These are phyloP conservation scores for Drosophila anceps DNA, from an alignment of 2,888 invertebrate species.

Conservation along the genomic window DNA sequence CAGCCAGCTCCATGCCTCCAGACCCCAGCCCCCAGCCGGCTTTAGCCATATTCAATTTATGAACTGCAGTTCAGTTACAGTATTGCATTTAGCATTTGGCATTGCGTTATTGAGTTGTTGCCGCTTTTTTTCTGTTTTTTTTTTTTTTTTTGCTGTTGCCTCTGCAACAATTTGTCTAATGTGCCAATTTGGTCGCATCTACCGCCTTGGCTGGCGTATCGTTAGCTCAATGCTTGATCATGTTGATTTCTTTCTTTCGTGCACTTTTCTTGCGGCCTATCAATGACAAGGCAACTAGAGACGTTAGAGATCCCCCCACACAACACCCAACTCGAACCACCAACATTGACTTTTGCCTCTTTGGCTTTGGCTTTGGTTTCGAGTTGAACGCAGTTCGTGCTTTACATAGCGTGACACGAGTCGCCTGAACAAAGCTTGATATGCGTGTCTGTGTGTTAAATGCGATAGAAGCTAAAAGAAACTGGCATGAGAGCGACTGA, in stretches of 20 bases:
- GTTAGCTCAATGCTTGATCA: constrained; percentile 60
- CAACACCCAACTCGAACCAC: not conserved
- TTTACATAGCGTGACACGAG: constrained; percentile 18
- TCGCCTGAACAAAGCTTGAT: not conserved
- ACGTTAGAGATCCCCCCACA: not conserved
- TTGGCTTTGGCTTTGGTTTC: not conserved
- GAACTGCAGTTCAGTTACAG: constrained; percentile 49
- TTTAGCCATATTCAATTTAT: constrained; percentile 57
- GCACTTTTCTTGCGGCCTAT: constrained; percentile 60
- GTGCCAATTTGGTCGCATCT: constrained; percentile 76
- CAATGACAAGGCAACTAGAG: constrained; percentile 74
- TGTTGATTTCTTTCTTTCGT: constrained; percentile 64
- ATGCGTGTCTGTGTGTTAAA: not conserved
- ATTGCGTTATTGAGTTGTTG: constrained; percentile 72
- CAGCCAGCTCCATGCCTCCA: too few relatives aligned
- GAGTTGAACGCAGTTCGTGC: constrained; percentile 4
- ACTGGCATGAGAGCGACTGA: not conserved
- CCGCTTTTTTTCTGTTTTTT: constrained; percentile 12
- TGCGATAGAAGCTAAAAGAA: not conserved
- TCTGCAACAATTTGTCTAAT: constrained; percentile 79
- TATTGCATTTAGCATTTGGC: constrained; percentile 43
- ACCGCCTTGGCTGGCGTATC: constrained; percentile 51
- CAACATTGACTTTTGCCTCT: constrained; percentile 6
- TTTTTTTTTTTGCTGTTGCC: constrained; percentile 16
- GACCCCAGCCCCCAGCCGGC: constrained; percentile 20